Conservation (phyloP, 2,888 invertebrate species). For the Polyommatus iphigenia region DNA sequence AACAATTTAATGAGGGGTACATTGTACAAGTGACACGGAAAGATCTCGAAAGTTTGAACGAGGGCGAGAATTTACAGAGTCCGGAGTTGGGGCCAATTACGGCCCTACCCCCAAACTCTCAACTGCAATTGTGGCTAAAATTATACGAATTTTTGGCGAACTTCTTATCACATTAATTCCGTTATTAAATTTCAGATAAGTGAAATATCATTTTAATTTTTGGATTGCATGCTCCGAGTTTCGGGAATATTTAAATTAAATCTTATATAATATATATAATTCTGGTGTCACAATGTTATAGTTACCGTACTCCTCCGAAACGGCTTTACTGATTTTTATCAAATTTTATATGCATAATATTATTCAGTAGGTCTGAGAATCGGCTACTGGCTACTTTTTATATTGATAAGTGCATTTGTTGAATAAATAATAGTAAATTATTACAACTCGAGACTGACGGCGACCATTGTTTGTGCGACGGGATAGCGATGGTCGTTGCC, state of each 20-base stretch:
- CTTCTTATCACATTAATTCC: constrained; percentile 21
- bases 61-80: constrained; percentile 38
- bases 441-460: too few species aligned
- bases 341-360: too few species aligned
- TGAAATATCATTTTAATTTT: constrained; percentile 20
- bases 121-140: constrained; percentile 36
- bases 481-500: too few species aligned
- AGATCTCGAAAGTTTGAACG: constrained; percentile 38
- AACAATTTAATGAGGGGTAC: constrained; percentile 13
- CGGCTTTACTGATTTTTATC: too few species aligned
- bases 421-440: too few species aligned
- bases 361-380: too few species aligned
- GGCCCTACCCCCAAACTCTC: constrained; percentile 37
- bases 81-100: constrained; percentile 40
- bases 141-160: constrained; percentile 20
- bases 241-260: not conserved
- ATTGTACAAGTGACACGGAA: constrained; percentile 38
- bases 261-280: too few species aligned
- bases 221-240: not conserved
- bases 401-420: too few species aligned
- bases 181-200: constrained; percentile 26
- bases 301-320: too few species aligned
- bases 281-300: too few species aligned
- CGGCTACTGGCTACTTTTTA: too few species aligned
- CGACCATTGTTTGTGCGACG: too few species aligned